Evolutionary conservation across 2,888 invertebrate species (phyloP), one percentile per base, ranked within the genome.

Genomic region (Pediacus dermestoides): DNA sequence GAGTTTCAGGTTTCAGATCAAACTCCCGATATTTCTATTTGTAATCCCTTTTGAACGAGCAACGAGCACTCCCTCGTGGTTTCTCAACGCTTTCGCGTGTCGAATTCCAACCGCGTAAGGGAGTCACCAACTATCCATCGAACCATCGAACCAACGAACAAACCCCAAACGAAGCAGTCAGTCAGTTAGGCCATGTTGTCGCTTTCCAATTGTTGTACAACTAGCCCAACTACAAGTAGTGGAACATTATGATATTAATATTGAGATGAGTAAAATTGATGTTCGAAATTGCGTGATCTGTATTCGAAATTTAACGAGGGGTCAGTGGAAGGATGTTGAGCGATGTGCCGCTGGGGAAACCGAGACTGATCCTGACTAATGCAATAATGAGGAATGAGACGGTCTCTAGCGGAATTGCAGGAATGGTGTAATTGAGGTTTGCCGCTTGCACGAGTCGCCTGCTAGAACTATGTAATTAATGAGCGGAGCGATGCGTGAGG

Each of bases 341-440:
- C 44, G 56, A 56, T 56, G 55, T 43, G 55, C 45, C 57, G 48
- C 56, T 45, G 37, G 58, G 57, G 57, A 55, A 46, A 45, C 42
- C 32, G 36, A 42, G 42, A 27, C 42, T 44, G 42, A 42, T 48
- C 46, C 46, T 42, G 43, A 49, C 53, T 58, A 57, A 58, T 57
- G 55, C 55, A 57, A 58, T 60, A 56, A 60, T 58, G 57, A 52
- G 60, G 52, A 57, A 56, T 52, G 56, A 57, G 56, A 55, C 50
- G 52, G 53, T 55, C 57, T 49, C 51, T 47, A 42, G 44, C 50
- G 55, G 56, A 56, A 57, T 59, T 58, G 50, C 53, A 55, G 56
- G 60, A 58, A 59, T 60, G 57, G 53, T 60, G 56, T 60, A 59
- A 60, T 59, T 57, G 58, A 57, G 57, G 57, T 55, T 57, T 46